phyloP scores from a whole-genome alignment of 2,113 vertebrate genomes.

The Ascaphus truei region DNA sequence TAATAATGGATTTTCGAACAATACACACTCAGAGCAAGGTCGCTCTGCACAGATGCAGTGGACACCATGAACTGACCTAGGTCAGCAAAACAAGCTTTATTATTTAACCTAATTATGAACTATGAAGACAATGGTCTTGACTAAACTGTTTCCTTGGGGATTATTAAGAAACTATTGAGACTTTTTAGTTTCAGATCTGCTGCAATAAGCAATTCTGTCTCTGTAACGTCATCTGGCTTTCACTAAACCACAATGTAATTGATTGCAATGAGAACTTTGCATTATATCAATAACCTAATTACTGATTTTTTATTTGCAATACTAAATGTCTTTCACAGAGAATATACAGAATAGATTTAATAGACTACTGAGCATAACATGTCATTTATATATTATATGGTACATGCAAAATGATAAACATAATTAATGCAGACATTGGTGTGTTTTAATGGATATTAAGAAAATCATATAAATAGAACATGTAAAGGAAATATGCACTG shows the following conservation, averaged over 20 bases:
- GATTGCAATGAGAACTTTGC: conserved; percentile 23
- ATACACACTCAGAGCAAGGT: conserved; percentile 73
- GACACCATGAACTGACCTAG: conserved; percentile 65
- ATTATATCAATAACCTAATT: conserved; percentile 34
- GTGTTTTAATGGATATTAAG: conserved; percentile 22
- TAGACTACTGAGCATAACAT: conserved; percentile 20
- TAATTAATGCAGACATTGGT: conserved; percentile 8
- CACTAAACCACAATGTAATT: conserved; percentile 17
- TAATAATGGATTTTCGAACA: conserved; percentile 84
- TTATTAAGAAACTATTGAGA: conserved; percentile 66
- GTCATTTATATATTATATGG: conserved; percentile 17
- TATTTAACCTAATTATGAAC: conserved; percentile 77
- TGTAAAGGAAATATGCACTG: conserved; percentile 2
- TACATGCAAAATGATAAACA: conserved; percentile 19
- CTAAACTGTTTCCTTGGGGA: conserved; percentile 68
- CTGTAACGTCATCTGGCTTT: conserved; percentile 13
- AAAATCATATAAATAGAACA: neutral
- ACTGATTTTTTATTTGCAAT: conserved; percentile 33
- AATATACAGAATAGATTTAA: conserved; percentile 21
- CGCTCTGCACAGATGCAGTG: conserved; percentile 60
- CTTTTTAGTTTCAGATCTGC: conserved; percentile 58
- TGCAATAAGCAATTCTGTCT: conserved; percentile 37
- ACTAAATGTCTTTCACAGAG: conserved; percentile 21
- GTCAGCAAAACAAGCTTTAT: conserved; percentile 73
- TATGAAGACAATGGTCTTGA: conserved; percentile 73